These are phyloP conservation scores for Brassicogethes aeneus DNA, from an alignment of 2,888 invertebrate species.

Conservation along the genomic window DNA sequence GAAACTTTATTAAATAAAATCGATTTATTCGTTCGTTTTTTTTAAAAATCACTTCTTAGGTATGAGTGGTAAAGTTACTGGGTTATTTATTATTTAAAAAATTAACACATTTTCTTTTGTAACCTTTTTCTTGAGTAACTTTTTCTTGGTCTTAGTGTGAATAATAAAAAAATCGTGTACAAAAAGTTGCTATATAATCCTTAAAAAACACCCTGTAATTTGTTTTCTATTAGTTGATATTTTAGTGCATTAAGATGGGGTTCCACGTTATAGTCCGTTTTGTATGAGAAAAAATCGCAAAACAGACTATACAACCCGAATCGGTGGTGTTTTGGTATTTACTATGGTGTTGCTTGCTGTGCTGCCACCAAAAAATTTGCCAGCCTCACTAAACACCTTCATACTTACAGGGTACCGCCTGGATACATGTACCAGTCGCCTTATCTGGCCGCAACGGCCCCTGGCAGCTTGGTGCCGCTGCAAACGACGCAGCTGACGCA, in stretches of 20 bases:
- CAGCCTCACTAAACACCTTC: slow-evolving; percentile 6
- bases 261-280: not conserved
- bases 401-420: slow-evolving; percentile 56
- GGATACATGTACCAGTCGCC: slow-evolving; percentile 72
- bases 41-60: no score
- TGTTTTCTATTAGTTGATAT: slow-evolving; percentile 15
- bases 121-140: not conserved
- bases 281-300: no score
- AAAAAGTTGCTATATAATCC: slow-evolving; percentile 14
- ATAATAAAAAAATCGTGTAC: slow-evolving; percentile 6
- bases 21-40: no score
- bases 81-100: no score
- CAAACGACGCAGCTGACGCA: slow-evolving; percentile 62
- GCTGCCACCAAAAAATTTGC: slow-evolving; percentile 17
- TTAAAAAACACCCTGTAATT: slow-evolving; percentile 15
- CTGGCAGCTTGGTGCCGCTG: slow-evolving; percentile 59
- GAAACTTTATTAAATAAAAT: no score
- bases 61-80: no score
- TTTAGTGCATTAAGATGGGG: not conserved
- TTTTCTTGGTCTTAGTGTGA: not conserved
- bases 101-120: not conserved
- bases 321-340: slow-evolving; percentile 31
- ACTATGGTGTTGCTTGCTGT: slow-evolving; percentile 40
- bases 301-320: slow-evolving; percentile 12
- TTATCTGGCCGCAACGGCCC: slow-evolving; percentile 53